phyloP scores from a whole-genome alignment of 2,113 vertebrate species.

The Morphnarchus princeps region DNA sequence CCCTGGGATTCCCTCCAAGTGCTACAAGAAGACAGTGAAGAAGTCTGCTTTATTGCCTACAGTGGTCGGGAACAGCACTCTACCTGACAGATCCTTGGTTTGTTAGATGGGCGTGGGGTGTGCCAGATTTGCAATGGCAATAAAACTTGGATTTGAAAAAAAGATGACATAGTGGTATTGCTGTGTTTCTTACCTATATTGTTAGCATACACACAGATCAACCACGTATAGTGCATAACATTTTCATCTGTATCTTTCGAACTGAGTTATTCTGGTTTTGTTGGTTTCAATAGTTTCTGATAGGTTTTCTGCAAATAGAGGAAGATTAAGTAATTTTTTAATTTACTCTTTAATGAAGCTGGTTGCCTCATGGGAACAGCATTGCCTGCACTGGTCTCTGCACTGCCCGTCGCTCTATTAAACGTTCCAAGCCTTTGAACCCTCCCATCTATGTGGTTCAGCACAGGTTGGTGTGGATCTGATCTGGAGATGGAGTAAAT shows the following conservation, averaged over 20 bases:
- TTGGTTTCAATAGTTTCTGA: neutral
- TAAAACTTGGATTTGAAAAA: neutral
- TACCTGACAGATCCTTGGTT: neutral
- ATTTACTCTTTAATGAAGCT: neutral
- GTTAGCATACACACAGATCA: neutral
- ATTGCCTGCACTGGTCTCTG: neutral
- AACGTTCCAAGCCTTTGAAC: neutral
- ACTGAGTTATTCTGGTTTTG: neutral
- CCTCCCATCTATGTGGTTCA: neutral
- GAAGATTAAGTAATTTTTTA: neutral
- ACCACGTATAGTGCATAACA: rapidly evolving
- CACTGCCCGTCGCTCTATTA: neutral
- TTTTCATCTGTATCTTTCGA: neutral
- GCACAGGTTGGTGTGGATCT: neutral
- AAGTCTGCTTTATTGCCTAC: neutral
- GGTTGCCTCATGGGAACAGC: neutral
- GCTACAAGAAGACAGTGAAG: neutral
- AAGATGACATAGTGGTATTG: neutral
- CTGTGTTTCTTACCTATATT: neutral
- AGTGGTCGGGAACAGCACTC: neutral
- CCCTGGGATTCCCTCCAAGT: neutral
- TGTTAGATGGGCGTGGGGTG: no score
- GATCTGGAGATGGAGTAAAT: neutral
- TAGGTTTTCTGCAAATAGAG: neutral
- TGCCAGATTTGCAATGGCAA: neutral